Evolutionary conservation across 2,113 vertebrate species (phyloP).

Genomic region (Mormoops blainvillei): DNA sequence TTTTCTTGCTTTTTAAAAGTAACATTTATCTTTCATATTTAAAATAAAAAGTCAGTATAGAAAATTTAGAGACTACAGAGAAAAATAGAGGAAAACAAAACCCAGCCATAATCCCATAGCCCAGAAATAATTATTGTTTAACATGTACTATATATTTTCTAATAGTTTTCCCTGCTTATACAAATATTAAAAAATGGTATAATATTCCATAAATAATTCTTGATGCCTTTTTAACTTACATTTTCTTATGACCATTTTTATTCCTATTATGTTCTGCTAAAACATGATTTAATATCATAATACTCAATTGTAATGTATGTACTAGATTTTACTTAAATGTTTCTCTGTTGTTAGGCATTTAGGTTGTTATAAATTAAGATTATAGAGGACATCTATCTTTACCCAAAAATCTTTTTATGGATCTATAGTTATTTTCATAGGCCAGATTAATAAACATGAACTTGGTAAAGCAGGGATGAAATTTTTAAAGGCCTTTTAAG

Average conservation of each 20-base stretch:
- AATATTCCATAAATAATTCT: background rate
- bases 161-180: background rate
- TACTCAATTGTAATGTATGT: background rate
- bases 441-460: background rate
- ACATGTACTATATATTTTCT: background rate
- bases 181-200: background rate
- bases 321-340: conserved; percentile 5
- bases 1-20: conserved; percentile 5
- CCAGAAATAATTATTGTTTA: background rate
- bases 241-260: conserved; percentile 23
- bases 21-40: conserved; percentile 21
- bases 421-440: conserved; percentile 12
- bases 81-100: conserved; percentile 20
- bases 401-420: background rate
- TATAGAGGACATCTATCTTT: background rate
- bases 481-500: background rate
- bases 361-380: background rate
- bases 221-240: background rate
- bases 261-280: background rate
- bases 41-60: background rate
- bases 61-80: background rate
- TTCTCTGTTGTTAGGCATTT: background rate
- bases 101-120: background rate
- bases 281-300: background rate
- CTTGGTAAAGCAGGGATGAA: background rate